phyloP scores from a whole-genome alignment of 2,113 vertebrate genomes.

The Empidonax alnorum region DNA sequence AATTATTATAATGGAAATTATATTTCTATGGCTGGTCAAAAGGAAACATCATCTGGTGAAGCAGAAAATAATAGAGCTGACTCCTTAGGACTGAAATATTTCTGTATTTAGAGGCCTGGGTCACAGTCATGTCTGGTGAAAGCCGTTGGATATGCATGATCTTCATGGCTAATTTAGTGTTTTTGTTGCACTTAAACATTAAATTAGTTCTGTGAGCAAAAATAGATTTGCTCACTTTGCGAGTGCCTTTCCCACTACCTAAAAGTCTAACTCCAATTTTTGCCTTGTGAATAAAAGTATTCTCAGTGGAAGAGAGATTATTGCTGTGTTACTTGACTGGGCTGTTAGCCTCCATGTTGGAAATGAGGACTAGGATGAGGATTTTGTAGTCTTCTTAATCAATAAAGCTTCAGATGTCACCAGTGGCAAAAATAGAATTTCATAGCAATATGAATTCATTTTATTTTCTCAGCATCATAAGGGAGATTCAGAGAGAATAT shows the following conservation, averaged over 20 bases:
- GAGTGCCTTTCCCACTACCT: constrained; percentile 77
- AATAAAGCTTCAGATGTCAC: constrained; percentile 16
- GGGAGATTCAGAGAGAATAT: constrained; percentile 32
- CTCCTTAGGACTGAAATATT: constrained; percentile 48
- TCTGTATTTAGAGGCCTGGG: constrained; percentile 61
- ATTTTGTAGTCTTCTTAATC: neutral
- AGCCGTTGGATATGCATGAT: constrained; percentile 65
- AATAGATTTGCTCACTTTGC: constrained; percentile 69
- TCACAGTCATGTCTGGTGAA: constrained; percentile 64
- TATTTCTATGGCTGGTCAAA: constrained; percentile 47
- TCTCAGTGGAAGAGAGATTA: constrained; percentile 62
- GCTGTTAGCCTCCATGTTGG: constrained; percentile 32
- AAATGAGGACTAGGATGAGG: neutral
- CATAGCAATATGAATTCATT: constrained; percentile 69
- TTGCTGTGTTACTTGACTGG: constrained; percentile 48
- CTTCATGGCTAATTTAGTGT: constrained; percentile 71
- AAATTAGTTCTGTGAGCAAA: constrained; percentile 72
- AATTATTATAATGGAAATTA: constrained; percentile 45
- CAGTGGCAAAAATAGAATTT: constrained; percentile 64
- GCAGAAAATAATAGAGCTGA: constrained; percentile 12
- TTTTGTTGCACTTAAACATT: constrained; percentile 72
- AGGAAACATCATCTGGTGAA: constrained; percentile 33
- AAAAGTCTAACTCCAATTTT: constrained; percentile 72
- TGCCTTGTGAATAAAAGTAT: constrained; percentile 74
- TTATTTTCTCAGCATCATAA: constrained; percentile 56